These are phyloP conservation scores for Leptopilina boulardi DNA, from an alignment of 1,140 invertebrate species.

Conservation along the genomic window DNA sequence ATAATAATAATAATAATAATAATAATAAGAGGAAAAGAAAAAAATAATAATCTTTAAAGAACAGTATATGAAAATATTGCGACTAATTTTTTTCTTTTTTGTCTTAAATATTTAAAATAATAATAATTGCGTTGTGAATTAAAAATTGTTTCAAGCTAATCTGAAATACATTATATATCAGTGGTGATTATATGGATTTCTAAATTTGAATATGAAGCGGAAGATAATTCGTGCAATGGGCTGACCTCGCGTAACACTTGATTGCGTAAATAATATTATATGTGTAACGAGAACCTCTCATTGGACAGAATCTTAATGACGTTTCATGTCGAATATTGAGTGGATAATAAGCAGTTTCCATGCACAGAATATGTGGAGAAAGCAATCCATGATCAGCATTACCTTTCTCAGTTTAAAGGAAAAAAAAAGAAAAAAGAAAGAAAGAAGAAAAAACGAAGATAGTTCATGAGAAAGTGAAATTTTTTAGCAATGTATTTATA, in stretches of 20 bases:
- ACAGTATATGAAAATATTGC: no score
- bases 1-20: no score
- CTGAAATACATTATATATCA: background rate
- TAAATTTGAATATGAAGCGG: constrained; percentile 23
- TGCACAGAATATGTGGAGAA: constrained; percentile 5
- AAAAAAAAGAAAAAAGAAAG: background rate
- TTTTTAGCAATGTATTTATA: background rate
- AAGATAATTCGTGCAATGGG: constrained; percentile 26
- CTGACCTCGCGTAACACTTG: constrained; percentile 41
- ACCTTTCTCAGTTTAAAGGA: background rate
- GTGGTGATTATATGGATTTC: constrained; percentile 17
- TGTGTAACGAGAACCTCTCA: constrained; percentile 33
- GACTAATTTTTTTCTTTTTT: background rate
- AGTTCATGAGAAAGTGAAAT: constrained; percentile 8
- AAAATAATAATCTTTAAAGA: no score
- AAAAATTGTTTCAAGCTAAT: constrained; percentile 17
- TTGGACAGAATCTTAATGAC: constrained; percentile 18
- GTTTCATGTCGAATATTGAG: constrained; percentile 31
- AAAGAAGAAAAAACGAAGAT: background rate
- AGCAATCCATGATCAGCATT: constrained; percentile 13
- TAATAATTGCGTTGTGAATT: background rate
- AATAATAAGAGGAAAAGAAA: no score
- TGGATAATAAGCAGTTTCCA: constrained; percentile 28
- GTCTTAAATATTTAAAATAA: background rate
- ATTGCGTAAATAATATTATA: constrained; percentile 42